Conservation (phyloP, 2,797 vertebrate genomes). For the Gymnoscopelus braueri region DNA sequence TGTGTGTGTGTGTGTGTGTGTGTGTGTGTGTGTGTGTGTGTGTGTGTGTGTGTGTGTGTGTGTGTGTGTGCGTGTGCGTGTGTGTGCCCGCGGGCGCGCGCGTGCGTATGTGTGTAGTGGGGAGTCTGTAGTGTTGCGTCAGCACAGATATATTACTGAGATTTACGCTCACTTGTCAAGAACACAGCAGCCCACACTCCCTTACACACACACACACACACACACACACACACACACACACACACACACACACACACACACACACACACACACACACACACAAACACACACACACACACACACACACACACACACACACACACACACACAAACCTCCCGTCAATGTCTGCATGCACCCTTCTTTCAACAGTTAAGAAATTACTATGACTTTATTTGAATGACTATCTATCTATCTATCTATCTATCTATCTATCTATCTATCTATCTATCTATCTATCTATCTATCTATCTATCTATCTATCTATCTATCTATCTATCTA, state of each 20-base stretch:
- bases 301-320: neutral
- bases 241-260: neutral
- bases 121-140: slow-evolving; percentile 60
- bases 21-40: slow-evolving; percentile 20
- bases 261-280: slow-evolving; percentile 2
- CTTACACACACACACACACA: neutral
- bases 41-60: slow-evolving; percentile 21
- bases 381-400: no score
- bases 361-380: no score
- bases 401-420: no score
- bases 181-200: neutral
- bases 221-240: slow-evolving; percentile 3
- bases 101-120: slow-evolving; percentile 35
- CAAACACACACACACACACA: slow-evolving; percentile 6
- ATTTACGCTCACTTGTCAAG: slow-evolving; percentile 60
- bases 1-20: slow-evolving; percentile 24
- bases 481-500: no score
- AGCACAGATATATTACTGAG: slow-evolving; percentile 67
- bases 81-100: slow-evolving; percentile 9
- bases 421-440: no score
- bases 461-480: no score
- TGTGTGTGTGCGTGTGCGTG: slow-evolving; percentile 2
- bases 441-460: no score
- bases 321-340: neutral
- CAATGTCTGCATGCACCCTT: no score